phyloP scores from a whole-genome alignment of 2,888 invertebrate species.

The Caenorhabditis angaria region DNA sequence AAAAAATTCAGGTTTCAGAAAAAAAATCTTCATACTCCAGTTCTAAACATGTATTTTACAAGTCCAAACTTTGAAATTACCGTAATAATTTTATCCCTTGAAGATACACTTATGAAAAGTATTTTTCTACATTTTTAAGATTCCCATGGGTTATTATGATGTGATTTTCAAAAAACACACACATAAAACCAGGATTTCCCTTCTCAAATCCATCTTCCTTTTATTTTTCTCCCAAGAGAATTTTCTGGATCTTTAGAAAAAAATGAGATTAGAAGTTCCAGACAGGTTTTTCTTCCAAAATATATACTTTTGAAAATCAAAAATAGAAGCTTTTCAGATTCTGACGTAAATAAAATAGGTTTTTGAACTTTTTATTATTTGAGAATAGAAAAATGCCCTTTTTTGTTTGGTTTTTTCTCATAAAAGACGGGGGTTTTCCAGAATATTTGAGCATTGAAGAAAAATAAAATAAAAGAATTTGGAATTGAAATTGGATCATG shows the following conservation, averaged over 20 bases:
- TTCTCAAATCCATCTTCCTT: too few relatives aligned
- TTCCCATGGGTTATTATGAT: not conserved
- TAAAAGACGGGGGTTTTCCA: too few relatives aligned
- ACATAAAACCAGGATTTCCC: too few relatives aligned
- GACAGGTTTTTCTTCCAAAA: constrained; percentile 12
- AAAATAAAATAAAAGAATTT: not conserved
- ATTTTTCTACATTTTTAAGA: not conserved
- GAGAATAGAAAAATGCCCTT: not conserved
- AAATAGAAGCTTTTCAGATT: not conserved
- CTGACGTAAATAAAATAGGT: constrained; percentile 3
- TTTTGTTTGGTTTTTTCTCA: not conserved
- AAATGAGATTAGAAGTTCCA: constrained; percentile 15
- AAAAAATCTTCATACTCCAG: too few relatives aligned
- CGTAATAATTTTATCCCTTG: too few relatives aligned
- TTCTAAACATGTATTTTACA: too few relatives aligned
- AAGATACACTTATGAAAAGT: too few relatives aligned
- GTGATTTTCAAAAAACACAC: too few relatives aligned
- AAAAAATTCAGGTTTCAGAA: too few relatives aligned
- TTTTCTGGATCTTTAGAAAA: too few relatives aligned
- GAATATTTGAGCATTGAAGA: too few relatives aligned
- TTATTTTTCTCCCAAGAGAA: not conserved
- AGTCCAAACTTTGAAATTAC: too few relatives aligned
- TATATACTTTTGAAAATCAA: not conserved
- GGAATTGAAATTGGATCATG: not conserved
- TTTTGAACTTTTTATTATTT: constrained; percentile 2